phyloP scores from a whole-genome alignment of 2,888 invertebrate species.

The Darwinula stevensoni region DNA sequence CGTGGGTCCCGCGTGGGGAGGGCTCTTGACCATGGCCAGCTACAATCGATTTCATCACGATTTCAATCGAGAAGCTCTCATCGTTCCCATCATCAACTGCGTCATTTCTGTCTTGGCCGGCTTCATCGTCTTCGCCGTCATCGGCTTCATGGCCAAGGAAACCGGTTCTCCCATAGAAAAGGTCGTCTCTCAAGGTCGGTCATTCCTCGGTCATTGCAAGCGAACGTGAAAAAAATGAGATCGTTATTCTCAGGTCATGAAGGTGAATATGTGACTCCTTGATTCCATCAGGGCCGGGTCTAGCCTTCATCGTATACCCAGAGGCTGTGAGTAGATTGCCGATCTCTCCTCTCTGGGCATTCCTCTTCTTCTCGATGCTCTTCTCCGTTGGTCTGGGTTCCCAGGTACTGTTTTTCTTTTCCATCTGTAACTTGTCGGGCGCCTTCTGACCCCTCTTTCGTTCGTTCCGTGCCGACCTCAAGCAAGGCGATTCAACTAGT shows the following conservation, averaged over 20 bases:
- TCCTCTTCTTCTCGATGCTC: conserved; percentile 16
- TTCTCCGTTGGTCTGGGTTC: conserved; percentile 40
- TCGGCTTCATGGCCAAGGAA: conserved; percentile 19
- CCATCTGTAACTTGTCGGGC: no score
- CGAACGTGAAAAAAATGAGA: no score
- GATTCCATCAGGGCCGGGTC: conserved; percentile 13
- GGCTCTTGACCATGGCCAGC: conserved; percentile 11
- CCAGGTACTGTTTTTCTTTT: no score
- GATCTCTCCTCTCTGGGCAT: conserved; percentile 12
- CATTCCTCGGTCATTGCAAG: no score
- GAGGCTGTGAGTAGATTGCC: conserved; percentile 12
- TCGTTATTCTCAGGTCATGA: no score
- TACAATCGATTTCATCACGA: conserved; percentile 12
- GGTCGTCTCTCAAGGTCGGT: conserved; percentile 12
- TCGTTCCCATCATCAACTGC: conserved; percentile 16
- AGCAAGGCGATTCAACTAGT: no score
- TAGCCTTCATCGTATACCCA: conserved; percentile 13
- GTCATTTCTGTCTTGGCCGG: conserved; percentile 19
- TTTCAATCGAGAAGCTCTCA: conserved; percentile 12
- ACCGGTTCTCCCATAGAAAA: conserved; percentile 13
- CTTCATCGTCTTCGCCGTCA: conserved; percentile 17
- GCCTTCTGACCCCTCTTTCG: no score
- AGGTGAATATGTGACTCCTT: no score
- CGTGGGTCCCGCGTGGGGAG: conserved; percentile 11
- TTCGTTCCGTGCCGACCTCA: no score